Percentiles rank a stretch among this genome's conserved stretches.
Conservation (phyloP, 2,888 invertebrate genomes). For the Clivina fossor region DNA sequence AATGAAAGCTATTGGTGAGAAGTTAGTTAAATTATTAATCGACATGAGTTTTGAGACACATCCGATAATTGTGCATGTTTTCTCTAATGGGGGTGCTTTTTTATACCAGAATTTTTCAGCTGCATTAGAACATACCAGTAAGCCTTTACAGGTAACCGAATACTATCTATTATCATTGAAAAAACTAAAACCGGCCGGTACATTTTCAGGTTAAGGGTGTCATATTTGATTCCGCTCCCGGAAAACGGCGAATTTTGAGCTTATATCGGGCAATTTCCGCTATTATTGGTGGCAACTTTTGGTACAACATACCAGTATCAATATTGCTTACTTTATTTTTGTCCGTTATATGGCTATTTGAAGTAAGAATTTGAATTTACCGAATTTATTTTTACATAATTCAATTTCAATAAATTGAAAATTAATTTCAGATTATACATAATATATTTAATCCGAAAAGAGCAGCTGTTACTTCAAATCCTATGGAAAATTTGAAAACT, state of each 20-base stretch:
- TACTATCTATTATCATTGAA: not conserved
- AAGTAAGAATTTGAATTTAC: conserved; percentile 51
- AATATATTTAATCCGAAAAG: conserved; percentile 50
- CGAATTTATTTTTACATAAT: conserved; percentile 4
- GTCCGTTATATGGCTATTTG: conserved; percentile 62
- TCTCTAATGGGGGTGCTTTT: conserved; percentile 76
- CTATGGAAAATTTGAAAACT: conserved; percentile 59
- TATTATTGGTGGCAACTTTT: conserved; percentile 61
- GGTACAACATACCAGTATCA: conserved; percentile 60
- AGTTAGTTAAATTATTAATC: conserved; percentile 64
- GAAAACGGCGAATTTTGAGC: conserved; percentile 60
- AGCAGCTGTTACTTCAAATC: conserved; percentile 58
- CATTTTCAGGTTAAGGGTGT: conserved; percentile 61
- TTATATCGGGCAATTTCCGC: conserved; percentile 64
- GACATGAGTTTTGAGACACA: conserved; percentile 70
- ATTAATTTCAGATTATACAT: conserved; percentile 47
- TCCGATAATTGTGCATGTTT: conserved; percentile 73
- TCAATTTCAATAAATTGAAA: conserved; percentile 10
- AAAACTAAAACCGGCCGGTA: not conserved
- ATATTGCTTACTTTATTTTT: conserved; percentile 59
- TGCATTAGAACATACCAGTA: conserved; percentile 58
- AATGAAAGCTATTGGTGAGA: conserved; percentile 63
- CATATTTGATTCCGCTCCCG: conserved; percentile 73
- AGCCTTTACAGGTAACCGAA: conserved; percentile 55
- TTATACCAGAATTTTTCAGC: conserved; percentile 69